These are phyloP conservation scores for Hyperoplus immaculatus DNA, from an alignment of 2,797 vertebrate species.

Conservation along the genomic window DNA sequence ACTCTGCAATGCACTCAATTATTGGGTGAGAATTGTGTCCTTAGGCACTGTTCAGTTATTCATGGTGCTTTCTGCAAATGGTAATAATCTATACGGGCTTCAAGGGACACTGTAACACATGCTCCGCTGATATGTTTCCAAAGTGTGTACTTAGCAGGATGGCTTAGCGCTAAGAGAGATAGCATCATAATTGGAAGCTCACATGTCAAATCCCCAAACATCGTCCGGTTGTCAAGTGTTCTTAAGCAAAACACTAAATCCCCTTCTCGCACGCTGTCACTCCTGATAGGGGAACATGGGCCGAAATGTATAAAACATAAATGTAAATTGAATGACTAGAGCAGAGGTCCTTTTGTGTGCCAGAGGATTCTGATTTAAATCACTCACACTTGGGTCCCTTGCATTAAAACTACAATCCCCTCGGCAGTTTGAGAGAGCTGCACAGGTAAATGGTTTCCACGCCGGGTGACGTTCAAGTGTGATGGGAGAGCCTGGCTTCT, in stretches of 20 bases:
- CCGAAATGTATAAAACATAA: constrained; percentile 40
- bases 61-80: constrained; percentile 57
- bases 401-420: constrained; percentile 28
- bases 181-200: constrained; percentile 66
- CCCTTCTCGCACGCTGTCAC: neutral
- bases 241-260: constrained; percentile 38
- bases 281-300: constrained; percentile 34
- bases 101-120: constrained; percentile 56
- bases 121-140: constrained; percentile 50
- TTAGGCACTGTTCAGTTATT: constrained; percentile 63
- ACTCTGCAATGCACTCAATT: constrained; percentile 70
- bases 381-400: constrained; percentile 1
- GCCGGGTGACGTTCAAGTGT: constrained; percentile 6
- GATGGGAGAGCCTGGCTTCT: neutral
- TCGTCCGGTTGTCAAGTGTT: constrained; percentile 26
- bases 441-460: constrained; percentile 6
- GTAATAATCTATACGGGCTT: constrained; percentile 68
- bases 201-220: constrained; percentile 46
- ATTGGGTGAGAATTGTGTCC: constrained; percentile 67
- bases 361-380: constrained; percentile 44
- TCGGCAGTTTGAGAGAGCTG: constrained; percentile 3
- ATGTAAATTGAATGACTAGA: constrained; percentile 50
- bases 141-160: constrained; percentile 48
- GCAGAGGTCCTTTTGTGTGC: constrained; percentile 27
- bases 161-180: constrained; percentile 45